Conservation (phyloP, 2,888 invertebrate species). For the Drosophila bunnanda region DNA sequence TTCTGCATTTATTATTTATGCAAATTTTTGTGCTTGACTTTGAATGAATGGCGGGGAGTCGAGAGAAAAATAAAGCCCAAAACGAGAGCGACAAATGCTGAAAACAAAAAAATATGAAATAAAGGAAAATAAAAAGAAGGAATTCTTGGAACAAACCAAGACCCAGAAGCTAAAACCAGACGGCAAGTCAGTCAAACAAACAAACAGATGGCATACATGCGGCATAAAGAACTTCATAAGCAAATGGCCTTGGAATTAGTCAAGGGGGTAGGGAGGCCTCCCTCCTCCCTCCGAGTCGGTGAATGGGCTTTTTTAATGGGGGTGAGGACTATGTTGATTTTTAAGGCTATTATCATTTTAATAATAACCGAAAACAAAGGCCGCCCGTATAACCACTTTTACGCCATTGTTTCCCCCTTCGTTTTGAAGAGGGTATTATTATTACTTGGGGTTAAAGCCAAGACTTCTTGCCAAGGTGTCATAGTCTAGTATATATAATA, state of each 20-base stretch:
- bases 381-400: conserved; percentile 56
- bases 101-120: not conserved
- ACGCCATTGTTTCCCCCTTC: conserved; percentile 68
- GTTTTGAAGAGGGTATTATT: conserved; percentile 6
- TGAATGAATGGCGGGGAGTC: conserved; percentile 51
- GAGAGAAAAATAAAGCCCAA: conserved; percentile 1
- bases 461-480: not conserved
- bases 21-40: conserved; percentile 63
- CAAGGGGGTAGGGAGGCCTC: not conserved
- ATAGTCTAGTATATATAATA: not conserved
- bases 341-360: conserved; percentile 77
- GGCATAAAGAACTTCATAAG: conserved; percentile 73
- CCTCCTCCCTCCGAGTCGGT: too few species aligned
- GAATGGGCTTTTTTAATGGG: not conserved
- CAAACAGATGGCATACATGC: conserved; percentile 77
- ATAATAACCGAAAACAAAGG: conserved; percentile 72
- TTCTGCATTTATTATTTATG: conserved; percentile 74
- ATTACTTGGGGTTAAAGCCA: not conserved
- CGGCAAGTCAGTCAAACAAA: conserved; percentile 55
- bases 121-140: not conserved
- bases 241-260: conserved; percentile 33
- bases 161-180: conserved; percentile 40
- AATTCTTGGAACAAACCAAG: conserved; percentile 14
- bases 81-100: conserved; percentile 1
- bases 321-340: conserved; percentile 62